phyloP scores from a whole-genome alignment of 1,140 invertebrate genomes.

The Bombus breviceps region DNA sequence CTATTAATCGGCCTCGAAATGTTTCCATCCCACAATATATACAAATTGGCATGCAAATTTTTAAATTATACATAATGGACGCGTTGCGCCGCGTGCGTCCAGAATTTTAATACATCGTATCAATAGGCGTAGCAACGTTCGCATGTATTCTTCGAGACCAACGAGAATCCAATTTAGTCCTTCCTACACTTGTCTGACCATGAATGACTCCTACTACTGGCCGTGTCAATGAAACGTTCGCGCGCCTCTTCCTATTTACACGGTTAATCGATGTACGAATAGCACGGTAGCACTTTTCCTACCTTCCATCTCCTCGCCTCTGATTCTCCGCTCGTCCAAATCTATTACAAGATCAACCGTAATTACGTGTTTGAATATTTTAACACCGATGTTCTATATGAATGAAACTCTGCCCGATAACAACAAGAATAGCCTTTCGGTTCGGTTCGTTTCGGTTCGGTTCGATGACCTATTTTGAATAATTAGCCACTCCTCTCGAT shows the following conservation, averaged over 20 bases:
- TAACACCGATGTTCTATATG: not conserved
- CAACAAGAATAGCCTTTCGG: too few relatives aligned
- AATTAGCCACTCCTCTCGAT: not conserved
- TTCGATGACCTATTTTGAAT: not conserved
- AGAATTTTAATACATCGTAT: conserved; percentile 36
- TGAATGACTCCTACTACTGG: conserved; percentile 62
- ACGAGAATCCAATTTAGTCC: conserved; percentile 52
- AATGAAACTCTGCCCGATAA: not conserved
- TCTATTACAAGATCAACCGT: not conserved
- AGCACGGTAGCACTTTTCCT: not conserved
- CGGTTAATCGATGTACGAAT: conserved; percentile 13
- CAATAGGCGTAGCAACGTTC: conserved; percentile 23
- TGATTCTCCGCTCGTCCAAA: too few relatives aligned
- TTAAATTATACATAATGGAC: conserved; percentile 46
- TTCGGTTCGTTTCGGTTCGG: not conserved
- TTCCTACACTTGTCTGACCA: conserved; percentile 58
- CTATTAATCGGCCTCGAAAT: conserved; percentile 23
- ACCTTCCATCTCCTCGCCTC: not conserved
- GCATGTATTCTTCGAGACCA: not conserved
- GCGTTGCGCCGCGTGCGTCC: conserved; percentile 5
- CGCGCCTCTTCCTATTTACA: conserved; percentile 19
- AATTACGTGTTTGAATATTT: not conserved
- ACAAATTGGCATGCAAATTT: conserved; percentile 39
- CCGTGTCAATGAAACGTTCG: conserved; percentile 50
- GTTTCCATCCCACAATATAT: conserved; percentile 5